Conservation (phyloP, 2,797 vertebrate species). For the Epinephelus awoara region DNA sequence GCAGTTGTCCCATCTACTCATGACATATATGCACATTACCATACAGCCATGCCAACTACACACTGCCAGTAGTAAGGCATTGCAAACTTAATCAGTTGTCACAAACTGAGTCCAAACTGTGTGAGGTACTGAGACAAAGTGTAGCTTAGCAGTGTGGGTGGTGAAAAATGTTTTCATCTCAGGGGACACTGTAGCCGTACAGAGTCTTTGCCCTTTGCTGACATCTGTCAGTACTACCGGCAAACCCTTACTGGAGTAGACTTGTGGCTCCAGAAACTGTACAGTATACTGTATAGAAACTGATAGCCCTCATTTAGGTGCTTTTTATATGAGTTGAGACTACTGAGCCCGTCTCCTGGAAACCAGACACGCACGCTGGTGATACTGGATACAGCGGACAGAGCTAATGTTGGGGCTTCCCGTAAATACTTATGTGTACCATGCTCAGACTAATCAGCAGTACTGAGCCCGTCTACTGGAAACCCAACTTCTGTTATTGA, state of each 20-base stretch:
- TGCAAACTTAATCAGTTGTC: constrained; percentile 10
- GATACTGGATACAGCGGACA: constrained; percentile 44
- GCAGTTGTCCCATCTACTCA: neutral
- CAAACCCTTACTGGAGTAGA: constrained; percentile 7
- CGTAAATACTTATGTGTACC: constrained; percentile 48
- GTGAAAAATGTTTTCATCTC: constrained; percentile 34
- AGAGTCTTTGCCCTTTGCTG: constrained; percentile 4
- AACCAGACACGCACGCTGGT: constrained; percentile 32
- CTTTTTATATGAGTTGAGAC: constrained; percentile 26
- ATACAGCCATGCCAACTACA: neutral
- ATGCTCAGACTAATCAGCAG: constrained; percentile 23
- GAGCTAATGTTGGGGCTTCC: constrained; percentile 44
- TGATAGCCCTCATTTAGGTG: constrained; percentile 20
- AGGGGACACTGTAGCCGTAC: neutral
- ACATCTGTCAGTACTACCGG: constrained; percentile 9
- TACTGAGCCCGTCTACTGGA: constrained; percentile 16
- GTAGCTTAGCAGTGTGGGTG: constrained; percentile 27
- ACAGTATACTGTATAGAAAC: neutral
- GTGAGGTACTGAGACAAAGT: constrained; percentile 19
- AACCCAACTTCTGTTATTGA: constrained; percentile 16
- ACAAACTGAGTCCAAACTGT: constrained; percentile 7
- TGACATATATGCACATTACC: neutral
- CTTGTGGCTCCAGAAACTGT: constrained; percentile 18
- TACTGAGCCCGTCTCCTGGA: constrained; percentile 25
- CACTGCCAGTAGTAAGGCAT: neutral